Conservation (phyloP, 2,113 vertebrate species). For the Corythornis vintsioides region DNA sequence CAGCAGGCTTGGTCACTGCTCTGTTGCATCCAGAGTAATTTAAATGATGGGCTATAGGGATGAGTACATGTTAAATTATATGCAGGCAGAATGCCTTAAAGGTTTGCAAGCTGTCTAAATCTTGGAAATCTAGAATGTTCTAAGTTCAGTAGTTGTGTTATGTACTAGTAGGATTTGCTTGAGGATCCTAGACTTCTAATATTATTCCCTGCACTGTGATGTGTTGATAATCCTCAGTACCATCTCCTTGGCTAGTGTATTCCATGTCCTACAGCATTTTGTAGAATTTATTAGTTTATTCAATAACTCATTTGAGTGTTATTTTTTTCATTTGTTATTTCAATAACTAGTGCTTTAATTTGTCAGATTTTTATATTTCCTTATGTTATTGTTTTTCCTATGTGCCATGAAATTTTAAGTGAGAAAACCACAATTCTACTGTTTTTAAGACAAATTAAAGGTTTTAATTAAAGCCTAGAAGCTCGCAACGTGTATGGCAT, state of each 20-base stretch:
- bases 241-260: background rate
- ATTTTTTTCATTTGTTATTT: background rate
- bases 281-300: background rate
- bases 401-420: background rate
- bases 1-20: background rate
- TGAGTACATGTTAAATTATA: background rate
- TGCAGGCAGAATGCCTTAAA: background rate
- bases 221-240: background rate
- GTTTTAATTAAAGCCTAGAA: background rate
- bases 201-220: background rate
- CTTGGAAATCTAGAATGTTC: background rate
- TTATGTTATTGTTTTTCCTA: background rate
- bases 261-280: background rate
- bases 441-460: background rate
- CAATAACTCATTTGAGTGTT: background rate
- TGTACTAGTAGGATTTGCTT: background rate
- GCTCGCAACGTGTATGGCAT: rapidly evolving
- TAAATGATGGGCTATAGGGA: background rate
- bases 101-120: background rate
- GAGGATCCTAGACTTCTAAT: background rate
- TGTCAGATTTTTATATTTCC: background rate
- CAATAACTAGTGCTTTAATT: background rate
- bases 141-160: background rate
- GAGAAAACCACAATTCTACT: background rate
- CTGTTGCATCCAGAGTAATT: background rate